Percentiles rank a stretch among this genome's conserved stretches.
Evolutionary conservation across 2,888 invertebrate species (phyloP).

Genomic region (Hecatera dysodea): DNA sequence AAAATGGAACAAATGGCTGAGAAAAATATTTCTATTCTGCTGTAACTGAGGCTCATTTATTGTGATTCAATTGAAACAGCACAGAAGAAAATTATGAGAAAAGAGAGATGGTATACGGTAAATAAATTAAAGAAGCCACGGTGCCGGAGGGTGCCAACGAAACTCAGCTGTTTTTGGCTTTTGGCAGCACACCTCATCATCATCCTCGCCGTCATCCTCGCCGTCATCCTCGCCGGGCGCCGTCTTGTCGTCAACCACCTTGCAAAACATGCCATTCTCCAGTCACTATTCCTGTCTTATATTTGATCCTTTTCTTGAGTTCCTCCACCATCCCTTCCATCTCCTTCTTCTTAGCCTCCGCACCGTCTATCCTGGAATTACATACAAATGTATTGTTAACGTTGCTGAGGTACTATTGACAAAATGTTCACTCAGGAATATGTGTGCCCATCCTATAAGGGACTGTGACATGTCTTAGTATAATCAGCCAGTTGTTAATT

Average conservation of each 20-base stretch:
- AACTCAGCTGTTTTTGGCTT: not conserved
- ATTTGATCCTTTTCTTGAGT: not conserved
- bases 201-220: not conserved
- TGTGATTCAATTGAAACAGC: not conserved
- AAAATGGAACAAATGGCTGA: not conserved
- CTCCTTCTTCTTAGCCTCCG: not conserved
- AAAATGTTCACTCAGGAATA: not conserved
- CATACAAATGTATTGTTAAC: not conserved
- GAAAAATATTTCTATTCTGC: not conserved
- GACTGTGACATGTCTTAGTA: not conserved
- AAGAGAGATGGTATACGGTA: not conserved
- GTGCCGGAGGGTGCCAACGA: not conserved
- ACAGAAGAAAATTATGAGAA: not conserved
- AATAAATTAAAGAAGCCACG: not conserved
- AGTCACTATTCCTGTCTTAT: not conserved
- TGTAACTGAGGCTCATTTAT: constrained; percentile 13
- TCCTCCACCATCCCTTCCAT: not conserved
- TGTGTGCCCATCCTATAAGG: not conserved
- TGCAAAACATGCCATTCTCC: not conserved
- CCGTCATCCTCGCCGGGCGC: not conserved
- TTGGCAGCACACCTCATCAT: not conserved
- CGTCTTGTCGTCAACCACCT: not conserved
- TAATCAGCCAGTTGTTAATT: not conserved
- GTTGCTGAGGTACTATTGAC: not conserved
- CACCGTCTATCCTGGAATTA: constrained; percentile 24